Evolutionary conservation across 2,113 vertebrate genomes (phyloP).

Genomic region (Athene noctua): DNA sequence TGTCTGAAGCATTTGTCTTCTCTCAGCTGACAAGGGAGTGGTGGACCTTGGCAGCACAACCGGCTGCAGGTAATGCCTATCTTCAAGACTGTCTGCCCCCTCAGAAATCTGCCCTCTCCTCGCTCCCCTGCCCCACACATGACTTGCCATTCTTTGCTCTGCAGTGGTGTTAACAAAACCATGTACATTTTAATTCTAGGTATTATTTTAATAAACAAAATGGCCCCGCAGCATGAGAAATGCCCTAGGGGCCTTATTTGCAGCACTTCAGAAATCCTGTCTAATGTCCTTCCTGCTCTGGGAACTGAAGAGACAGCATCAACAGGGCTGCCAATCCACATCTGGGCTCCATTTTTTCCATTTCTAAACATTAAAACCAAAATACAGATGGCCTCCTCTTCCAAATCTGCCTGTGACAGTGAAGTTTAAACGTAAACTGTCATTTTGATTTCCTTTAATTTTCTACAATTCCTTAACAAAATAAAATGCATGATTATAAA

Average conservation of each 20-base stretch:
- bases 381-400: constrained; percentile 1
- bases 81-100: not conserved
- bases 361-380: not conserved
- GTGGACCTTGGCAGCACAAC: not conserved
- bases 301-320: not conserved
- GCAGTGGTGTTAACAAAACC: not conserved
- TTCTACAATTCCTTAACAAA: not conserved
- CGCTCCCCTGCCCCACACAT: not conserved
- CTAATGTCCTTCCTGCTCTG: not conserved
- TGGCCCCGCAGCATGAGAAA: not conserved
- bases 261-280: not conserved
- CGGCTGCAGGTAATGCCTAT: not conserved
- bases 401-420: not conserved
- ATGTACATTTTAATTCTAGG: not conserved
- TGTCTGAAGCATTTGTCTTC: not conserved
- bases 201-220: not conserved
- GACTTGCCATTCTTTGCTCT: not conserved
- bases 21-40: not conserved
- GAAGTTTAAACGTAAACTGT: not conserved
- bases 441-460: not conserved
- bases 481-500: not conserved
- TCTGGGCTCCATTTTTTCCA: not conserved
- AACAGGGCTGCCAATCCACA: not conserved
- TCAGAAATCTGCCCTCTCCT: not conserved
- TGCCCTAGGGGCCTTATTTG: not conserved